Conservation (phyloP, 2,888 invertebrate species). For the Lepidonotus clava region DNA sequence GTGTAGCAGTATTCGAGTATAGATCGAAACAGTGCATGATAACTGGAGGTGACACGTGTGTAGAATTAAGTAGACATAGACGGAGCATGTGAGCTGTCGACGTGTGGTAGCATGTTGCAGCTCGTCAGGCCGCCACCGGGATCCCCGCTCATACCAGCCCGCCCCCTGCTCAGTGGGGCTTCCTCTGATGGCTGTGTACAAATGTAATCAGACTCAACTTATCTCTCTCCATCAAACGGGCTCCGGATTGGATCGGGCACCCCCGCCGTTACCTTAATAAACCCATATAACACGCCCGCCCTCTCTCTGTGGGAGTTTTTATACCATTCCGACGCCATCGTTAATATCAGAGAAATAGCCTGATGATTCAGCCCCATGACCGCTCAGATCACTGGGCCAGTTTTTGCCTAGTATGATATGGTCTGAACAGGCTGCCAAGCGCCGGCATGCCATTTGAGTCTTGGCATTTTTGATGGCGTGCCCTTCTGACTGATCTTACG, state of each 20-base stretch:
- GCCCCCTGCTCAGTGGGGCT: neutral
- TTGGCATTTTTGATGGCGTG: too few relatives aligned
- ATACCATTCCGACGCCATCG: neutral
- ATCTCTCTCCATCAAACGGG: conserved; percentile 27
- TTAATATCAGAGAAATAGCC: neutral
- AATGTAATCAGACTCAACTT: conserved; percentile 42
- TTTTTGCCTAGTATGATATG: too few relatives aligned
- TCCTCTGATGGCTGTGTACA: neutral
- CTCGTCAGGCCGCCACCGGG: too few relatives aligned
- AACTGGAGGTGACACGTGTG: too few relatives aligned
- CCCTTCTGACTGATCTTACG: too few relatives aligned
- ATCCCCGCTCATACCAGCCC: conserved; percentile 9
- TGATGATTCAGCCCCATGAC: neutral
- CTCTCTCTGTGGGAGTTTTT: neutral
- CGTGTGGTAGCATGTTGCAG: too few relatives aligned
- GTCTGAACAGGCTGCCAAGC: too few relatives aligned
- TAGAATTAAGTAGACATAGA: too few relatives aligned
- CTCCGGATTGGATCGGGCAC: neutral
- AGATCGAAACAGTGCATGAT: too few relatives aligned
- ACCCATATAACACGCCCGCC: neutral
- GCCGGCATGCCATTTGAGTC: too few relatives aligned
- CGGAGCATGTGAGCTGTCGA: too few relatives aligned
- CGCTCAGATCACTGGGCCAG: neutral
- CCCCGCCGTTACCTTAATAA: conserved; percentile 33
- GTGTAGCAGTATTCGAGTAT: too few relatives aligned